phyloP scores from a whole-genome alignment of 2,113 vertebrate genomes.

The Ia io region DNA sequence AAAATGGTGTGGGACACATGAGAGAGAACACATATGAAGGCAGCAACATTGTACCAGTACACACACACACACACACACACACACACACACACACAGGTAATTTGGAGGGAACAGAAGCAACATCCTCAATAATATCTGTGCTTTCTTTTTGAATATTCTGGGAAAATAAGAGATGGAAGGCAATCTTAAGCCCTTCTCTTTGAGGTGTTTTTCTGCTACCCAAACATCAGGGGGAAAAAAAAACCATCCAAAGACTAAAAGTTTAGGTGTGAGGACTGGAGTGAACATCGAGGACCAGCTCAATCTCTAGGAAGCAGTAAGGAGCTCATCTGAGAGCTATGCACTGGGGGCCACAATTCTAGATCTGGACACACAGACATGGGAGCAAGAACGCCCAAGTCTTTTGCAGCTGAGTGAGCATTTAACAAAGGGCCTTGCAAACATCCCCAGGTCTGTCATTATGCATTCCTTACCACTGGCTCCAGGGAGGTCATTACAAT shows the following conservation, averaged over 20 bases:
- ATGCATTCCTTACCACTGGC: background rate
- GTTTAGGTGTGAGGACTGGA: background rate
- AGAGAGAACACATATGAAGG: fast-evolving
- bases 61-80: too few species aligned
- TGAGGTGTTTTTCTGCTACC: background rate
- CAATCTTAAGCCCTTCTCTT: background rate
- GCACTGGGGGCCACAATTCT: fast-evolving
- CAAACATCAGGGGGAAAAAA: background rate
- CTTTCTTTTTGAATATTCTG: background rate
- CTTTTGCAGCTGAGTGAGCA: background rate
- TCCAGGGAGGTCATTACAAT: background rate
- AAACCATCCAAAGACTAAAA: background rate
- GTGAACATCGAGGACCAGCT: background rate
- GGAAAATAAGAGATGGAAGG: background rate
- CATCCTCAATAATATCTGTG: background rate
- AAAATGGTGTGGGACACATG: background rate
- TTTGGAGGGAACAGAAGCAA: background rate
- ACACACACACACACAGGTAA: too few species aligned
- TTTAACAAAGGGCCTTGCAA: background rate
- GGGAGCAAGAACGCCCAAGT: background rate
- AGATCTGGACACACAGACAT: background rate
- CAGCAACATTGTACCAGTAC: fast-evolving
- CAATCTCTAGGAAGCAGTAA: too few species aligned
- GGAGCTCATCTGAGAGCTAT: background rate
- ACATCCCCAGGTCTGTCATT: background rate